These are phyloP conservation scores for Drosophila arawakana DNA, from an alignment of 1,140 invertebrate species.

Conservation along the genomic window DNA sequence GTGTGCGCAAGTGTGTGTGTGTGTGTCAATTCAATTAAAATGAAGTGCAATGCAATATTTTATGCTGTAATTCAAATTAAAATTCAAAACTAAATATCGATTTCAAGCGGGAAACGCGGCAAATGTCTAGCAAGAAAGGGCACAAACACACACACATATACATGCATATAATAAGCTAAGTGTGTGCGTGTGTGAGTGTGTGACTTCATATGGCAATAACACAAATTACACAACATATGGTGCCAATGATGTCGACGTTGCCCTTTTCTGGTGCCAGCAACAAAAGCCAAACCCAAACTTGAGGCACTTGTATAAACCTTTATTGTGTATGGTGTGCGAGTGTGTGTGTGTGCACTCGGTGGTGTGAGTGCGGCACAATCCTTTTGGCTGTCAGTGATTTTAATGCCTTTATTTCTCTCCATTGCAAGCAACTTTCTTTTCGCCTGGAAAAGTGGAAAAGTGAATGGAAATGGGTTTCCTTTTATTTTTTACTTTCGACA, in stretches of 20 bases:
- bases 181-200: slow-evolving; percentile 28
- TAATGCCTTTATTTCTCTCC: slow-evolving; percentile 79
- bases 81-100: slow-evolving; percentile 81
- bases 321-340: slow-evolving; percentile 17
- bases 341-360: slow-evolving; percentile 19
- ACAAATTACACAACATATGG: slow-evolving; percentile 84
- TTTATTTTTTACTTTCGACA: slow-evolving; percentile 68
- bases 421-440: slow-evolving; percentile 47
- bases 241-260: slow-evolving; percentile 80
- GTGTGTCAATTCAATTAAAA: slow-evolving; percentile 75
- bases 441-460: slow-evolving; percentile 1
- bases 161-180: slow-evolving; percentile 2
- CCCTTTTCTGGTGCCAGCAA: slow-evolving; percentile 70
- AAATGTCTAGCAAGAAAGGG: slow-evolving; percentile 50
- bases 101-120: slow-evolving; percentile 44
- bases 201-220: slow-evolving; percentile 79
- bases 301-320: slow-evolving; percentile 34
- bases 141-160: slow-evolving; percentile 26
- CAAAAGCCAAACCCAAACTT: slow-evolving; percentile 43
- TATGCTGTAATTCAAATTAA: slow-evolving; percentile 75
- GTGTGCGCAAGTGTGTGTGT: slow-evolving; percentile 22
- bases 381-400: slow-evolving; percentile 82
- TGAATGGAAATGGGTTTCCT: slow-evolving; percentile 18
- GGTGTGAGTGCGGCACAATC: slow-evolving; percentile 71
- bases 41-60: slow-evolving; percentile 74